Evolutionary conservation across 2,797 vertebrate species (phyloP).

Genomic region (Crocidura indochinensis): DNA sequence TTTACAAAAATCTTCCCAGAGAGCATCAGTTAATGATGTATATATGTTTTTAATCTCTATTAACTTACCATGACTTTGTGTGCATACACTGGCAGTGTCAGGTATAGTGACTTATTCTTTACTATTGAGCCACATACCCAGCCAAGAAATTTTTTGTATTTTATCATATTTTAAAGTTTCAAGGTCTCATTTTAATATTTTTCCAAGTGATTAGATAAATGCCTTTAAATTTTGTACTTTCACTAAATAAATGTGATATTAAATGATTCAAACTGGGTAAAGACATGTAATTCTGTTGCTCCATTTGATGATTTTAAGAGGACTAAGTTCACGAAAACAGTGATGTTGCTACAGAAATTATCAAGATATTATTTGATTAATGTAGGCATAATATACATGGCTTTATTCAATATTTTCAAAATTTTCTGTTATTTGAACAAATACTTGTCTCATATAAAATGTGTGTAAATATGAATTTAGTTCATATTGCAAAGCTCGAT

Average conservation of each 20-base stretch:
- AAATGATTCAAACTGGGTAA: slow-evolving; percentile 35
- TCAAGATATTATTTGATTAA: slow-evolving; percentile 32
- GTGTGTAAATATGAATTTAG: slow-evolving; percentile 79
- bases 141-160: neutral
- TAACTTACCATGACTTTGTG: neutral
- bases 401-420: slow-evolving; percentile 68
- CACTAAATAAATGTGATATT: neutral
- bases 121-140: too few relatives aligned
- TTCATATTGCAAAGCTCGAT: slow-evolving; percentile 73
- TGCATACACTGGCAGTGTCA: too few relatives aligned
- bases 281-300: neutral
- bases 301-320: slow-evolving; percentile 56
- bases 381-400: slow-evolving; percentile 32
- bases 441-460: slow-evolving; percentile 76
- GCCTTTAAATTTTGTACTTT: neutral
- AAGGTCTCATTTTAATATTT: neutral
- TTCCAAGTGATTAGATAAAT: neutral
- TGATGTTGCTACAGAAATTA: slow-evolving; percentile 16
- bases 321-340: slow-evolving; percentile 25
- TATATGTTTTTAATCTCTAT: neutral
- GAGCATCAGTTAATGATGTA: neutral
- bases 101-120: too few relatives aligned
- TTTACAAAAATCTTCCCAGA: neutral
- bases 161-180: slow-evolving; percentile 11
- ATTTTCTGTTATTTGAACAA: slow-evolving; percentile 80